Evolutionary conservation across 2,888 invertebrate species (phyloP), one percentile per base, ranked within the genome.

Genomic region (Isoperla grammatica): DNA sequence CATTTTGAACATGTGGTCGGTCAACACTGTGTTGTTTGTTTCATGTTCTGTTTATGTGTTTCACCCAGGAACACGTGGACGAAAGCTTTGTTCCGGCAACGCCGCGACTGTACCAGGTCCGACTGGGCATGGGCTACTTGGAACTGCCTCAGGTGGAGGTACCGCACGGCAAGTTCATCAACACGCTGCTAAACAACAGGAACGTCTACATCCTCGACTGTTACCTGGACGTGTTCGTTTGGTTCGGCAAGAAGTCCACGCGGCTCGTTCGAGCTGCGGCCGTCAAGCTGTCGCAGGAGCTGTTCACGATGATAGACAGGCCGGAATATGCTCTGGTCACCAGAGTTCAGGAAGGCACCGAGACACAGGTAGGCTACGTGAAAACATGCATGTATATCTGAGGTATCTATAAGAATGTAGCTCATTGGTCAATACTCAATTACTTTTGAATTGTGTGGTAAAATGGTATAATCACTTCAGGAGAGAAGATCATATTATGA

Each of bases 231-330:
- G 85, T 98, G 12, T 98, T 95, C 75, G 95, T 96, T 2, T 97
- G 97, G 97, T 94, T 96, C 75, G 99, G 99, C 23, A 94, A 95
- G 74, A 97, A 98, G 72, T 98, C 98, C 0, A 95, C 97, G 0
- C 81, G 97, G 45, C 76, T 98, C 53, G 94, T 98, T 0, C 84
- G 95, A 62, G 95, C 95, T 8, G 98, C 98, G 0, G 97, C 97
- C 1, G 86, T 96, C 29, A 98, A 98, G 75, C 75, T 99, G n/a
- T 94, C 95, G 0, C 93, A 95, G 69, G 99, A 99, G 75, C 75
- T 99, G 53, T 94, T 95, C 75, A 87, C 86, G 68, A 97, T 99
- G 96, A 88, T 98, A 65, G 79, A 91, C 57, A 83, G 96, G 1
- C 90, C 95, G 0, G 79, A 86, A 11, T 91, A 90, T 76, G 93